Conservation (phyloP, 2,797 vertebrate genomes). For the Phoebastria nigripes region DNA sequence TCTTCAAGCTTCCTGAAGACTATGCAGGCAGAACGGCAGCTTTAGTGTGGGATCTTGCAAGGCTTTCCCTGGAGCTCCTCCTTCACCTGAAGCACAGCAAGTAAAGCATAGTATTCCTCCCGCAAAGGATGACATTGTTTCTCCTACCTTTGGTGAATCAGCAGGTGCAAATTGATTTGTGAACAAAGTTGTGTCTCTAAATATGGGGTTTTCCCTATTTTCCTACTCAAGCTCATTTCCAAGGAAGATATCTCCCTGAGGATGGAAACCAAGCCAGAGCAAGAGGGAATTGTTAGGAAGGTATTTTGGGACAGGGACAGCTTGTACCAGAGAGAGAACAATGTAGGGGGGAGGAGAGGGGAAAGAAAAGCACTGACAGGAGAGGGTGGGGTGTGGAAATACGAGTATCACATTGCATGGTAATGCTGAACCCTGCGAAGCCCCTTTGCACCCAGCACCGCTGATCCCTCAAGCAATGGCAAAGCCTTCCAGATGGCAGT, state of each 20-base stretch:
- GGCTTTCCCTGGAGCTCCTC: background rate
- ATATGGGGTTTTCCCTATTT: background rate
- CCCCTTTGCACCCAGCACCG: background rate
- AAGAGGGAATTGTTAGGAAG: background rate
- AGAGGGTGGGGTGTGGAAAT: background rate
- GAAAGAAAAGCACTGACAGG: background rate
- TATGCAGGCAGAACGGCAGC: background rate
- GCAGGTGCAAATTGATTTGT: background rate
- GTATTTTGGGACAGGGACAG: background rate
- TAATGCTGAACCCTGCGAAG: background rate
- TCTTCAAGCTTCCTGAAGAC: background rate
- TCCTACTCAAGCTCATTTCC: background rate
- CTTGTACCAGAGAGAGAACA: background rate
- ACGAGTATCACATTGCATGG: background rate
- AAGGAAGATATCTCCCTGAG: background rate
- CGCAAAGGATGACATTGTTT: background rate
- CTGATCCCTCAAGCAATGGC: background rate
- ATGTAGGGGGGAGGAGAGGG: rapidly evolving
- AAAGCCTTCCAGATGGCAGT: background rate
- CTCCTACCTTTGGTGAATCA: background rate
- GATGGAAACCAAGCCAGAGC: background rate
- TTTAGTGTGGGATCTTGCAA: background rate
- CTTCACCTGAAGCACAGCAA: background rate
- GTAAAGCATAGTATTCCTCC: background rate
- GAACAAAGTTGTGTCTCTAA: background rate